Base-by-base conservation (phyloP, 1,140 invertebrate genomes). In the Steinernema khuongi region DNA sequence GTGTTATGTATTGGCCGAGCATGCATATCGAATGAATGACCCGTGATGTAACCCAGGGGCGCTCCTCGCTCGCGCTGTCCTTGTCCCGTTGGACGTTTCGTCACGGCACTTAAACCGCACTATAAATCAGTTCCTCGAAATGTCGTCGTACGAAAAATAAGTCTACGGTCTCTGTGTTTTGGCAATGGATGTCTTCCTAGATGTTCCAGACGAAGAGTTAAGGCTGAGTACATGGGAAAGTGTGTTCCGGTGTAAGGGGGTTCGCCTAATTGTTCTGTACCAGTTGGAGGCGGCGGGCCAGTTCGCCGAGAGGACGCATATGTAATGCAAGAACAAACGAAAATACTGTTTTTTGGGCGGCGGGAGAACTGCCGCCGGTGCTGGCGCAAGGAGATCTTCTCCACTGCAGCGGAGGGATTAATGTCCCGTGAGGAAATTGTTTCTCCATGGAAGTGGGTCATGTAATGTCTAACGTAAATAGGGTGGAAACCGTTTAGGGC, bases 351-450 rank as follows among this genome's bases (percentile, higher is more conserved):
- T 60, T 60, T 60, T 60, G 50, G 26, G 22, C 36, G 36, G 7
- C n/a, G 36, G 36, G 36, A 7, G 36, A 7, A 11, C 36, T 41
- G n/a, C 7, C n/a, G 7, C 7, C 36, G n/a, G 36, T n/a, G 36
- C 36, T 7, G n/a, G 36, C 36, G 36, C 7, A n/a, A 41, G 7
- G 36, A 41, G 36, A 41, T 41, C 36, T 41, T n/a, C n/a, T 11
- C n/a, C n/a, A 11, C 7, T 41, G 36, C n/a, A n/a, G n/a, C 4
- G 50, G 19, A 60, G 50, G 14, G 19, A 4, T 60, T 60, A 60
- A 60, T 60, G 50, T 60, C 14, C 50, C 50, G 50, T 60, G 50
- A 60, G 50, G 50, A 60, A 60, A 60, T 60, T 60, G 50, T 60
- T 60, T 60, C 50, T 60, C 2, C 19, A 26, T 22, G 4, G 50